Evolutionary conservation across 2,888 invertebrate genomes (phyloP), one percentile per base, ranked within the genome.

Genomic region (Agelastica alni): DNA sequence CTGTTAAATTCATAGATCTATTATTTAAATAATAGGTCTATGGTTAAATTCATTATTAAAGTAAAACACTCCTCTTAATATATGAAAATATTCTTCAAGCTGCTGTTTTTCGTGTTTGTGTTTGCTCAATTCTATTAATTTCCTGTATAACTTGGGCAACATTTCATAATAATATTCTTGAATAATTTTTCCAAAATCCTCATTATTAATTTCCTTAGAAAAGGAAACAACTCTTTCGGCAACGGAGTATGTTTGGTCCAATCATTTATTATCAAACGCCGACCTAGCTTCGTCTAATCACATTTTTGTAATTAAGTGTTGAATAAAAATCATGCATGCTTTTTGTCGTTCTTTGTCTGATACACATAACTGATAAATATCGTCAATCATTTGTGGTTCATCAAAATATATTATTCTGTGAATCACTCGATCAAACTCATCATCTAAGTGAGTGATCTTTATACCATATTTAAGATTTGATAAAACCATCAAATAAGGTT

Each of bases 381-480:
- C 78, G 3, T 71, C 65, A 16, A 78, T 64, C 72, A 77, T 72
- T 12, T 70, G 70, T 4, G 67, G 58, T 65, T 68, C 71, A 61
- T 70, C 72, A 67, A 63, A 73, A 65, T 65, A 77, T 64, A 67
- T 70, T 61, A 66, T 71, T 58, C 65, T 71, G 60, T 53, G 73
- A 54, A 71, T 64, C 60, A 73, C 70, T 58, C 52, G 70, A 63
- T 53, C 55, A 32, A 66, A 61, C 70, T 73, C 67, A 31, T 67
- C 68, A 20, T 69, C 59, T 14, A 64, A 58, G 7, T 56, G 49
- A 1, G 49, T 59, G 7, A 72, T 70, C 12, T 72, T 67, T 20
- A 76, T 70, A 32, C 73, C 71, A 54, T 78, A 77, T 16, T 75
- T 75, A 51, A 78, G 77, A 59, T 78, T 80, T 20, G 77, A 78